Conservation (phyloP, 53 echinoderm and acorn worm species). For the Temnopleurus reevesii region DNA sequence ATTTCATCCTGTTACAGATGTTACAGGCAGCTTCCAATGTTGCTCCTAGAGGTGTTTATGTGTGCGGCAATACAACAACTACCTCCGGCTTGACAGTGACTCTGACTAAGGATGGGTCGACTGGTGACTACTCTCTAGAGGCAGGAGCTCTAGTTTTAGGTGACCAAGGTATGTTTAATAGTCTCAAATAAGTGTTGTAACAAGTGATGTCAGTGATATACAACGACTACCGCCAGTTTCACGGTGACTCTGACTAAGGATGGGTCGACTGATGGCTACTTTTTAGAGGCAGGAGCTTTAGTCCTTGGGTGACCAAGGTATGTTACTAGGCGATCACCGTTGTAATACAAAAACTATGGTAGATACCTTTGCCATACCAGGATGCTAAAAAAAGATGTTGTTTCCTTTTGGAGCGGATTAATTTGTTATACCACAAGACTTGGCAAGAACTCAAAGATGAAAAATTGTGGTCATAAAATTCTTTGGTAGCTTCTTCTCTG, state of each 20-base stretch:
- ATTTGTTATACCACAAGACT: too few relatives aligned
- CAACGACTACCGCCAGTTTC: constrained; percentile 89
- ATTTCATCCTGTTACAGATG: constrained; percentile 70
- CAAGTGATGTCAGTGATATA: too few relatives aligned
- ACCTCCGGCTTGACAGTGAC: constrained; percentile 95
- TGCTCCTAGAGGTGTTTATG: constrained; percentile 95
- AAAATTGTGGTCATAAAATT: not conserved
- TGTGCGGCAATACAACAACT: constrained; percentile 97
- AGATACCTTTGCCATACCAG: not conserved
- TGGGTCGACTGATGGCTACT: constrained; percentile 88
- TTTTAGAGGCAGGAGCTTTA: constrained; percentile 93
- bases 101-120: constrained; percentile 83
- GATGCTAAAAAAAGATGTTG: not conserved
- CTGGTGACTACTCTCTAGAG: constrained; percentile 95
- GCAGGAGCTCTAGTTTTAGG: constrained; percentile 95
- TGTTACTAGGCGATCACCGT: too few relatives aligned
- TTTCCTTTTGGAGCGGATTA: too few relatives aligned
- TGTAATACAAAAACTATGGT: too few relatives aligned
- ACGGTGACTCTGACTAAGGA: constrained; percentile 95
- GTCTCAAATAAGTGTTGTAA: too few relatives aligned
- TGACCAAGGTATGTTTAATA: constrained; percentile 84
- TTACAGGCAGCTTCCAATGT: constrained; percentile 88
- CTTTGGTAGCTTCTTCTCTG: not conserved
- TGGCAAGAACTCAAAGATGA: too few relatives aligned
- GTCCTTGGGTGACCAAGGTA: constrained; percentile 99